A percentile compares a stretch with the other conserved stretches of the same genome.
These are phyloP conservation scores for Epizoanthus stellaris DNA, from an alignment of 92 coral and sea anemone species.

Conservation along the genomic window DNA sequence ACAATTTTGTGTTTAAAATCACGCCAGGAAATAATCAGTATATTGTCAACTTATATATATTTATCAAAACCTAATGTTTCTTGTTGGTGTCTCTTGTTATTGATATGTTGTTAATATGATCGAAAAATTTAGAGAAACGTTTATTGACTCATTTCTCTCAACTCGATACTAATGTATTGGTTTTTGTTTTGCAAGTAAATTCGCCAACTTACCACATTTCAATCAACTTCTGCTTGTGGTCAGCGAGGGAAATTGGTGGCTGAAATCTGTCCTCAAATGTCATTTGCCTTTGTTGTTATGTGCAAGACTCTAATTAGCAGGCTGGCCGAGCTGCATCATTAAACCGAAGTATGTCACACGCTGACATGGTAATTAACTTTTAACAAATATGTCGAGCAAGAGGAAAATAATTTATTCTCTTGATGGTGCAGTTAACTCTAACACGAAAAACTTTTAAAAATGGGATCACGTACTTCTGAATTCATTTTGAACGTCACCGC, in stretches of 20 bases:
- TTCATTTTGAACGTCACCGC: no score
- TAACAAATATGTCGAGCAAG: not conserved
- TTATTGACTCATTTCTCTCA: not conserved
- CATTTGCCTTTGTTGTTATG: not conserved
- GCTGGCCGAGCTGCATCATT: no score
- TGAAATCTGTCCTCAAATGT: not conserved
- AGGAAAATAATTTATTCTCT: not conserved
- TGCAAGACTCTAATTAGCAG: conserved; percentile 4
- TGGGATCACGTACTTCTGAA: no score
- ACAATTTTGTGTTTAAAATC: no score
- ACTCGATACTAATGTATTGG: not conserved
- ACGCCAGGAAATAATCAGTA: no score
- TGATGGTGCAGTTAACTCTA: not conserved
- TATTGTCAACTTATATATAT: no score
- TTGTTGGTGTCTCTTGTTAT: no score
- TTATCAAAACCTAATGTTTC: no score
- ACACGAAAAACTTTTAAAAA: no score
- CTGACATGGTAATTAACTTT: conserved; percentile 2
- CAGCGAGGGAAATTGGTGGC: conserved; percentile 10
- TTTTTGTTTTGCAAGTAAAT: not conserved
- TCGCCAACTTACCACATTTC: not conserved
- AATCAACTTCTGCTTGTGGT: not conserved
- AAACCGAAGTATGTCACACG: conserved; percentile 29
- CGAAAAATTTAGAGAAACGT: not conserved
- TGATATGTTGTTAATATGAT: no score